Evolutionary conservation across 2,113 vertebrate species (phyloP).

Genomic region (Psilopsiagon aymara): DNA sequence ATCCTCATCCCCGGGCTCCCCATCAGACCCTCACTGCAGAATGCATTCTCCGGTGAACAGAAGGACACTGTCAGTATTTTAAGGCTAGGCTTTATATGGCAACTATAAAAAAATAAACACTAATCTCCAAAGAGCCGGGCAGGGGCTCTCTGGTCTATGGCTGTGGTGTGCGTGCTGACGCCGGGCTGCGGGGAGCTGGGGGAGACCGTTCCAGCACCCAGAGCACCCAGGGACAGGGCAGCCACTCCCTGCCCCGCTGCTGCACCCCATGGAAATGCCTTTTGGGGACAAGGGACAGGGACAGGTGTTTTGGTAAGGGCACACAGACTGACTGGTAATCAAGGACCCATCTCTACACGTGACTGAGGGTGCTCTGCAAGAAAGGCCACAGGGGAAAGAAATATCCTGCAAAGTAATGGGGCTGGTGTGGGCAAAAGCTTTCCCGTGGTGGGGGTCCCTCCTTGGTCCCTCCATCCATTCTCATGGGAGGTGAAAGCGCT

Average conservation of each 20-base stretch:
- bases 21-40: not conserved
- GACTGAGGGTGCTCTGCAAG: conserved; percentile 30
- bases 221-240: not conserved
- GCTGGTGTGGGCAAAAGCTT: not conserved
- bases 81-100: conserved; percentile 69
- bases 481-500: not conserved
- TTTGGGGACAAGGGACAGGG: not conserved
- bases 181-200: not conserved
- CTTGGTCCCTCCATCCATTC: not conserved
- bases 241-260: not conserved
- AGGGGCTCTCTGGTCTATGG: conserved; percentile 15
- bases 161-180: not conserved
- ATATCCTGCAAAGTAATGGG: not conserved
- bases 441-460: not conserved
- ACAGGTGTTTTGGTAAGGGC: not conserved
- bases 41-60: not conserved
- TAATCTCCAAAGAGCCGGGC: conserved; percentile 12
- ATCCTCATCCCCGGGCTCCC: not conserved
- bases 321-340: conserved; percentile 41
- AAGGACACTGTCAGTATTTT: conserved; percentile 51
- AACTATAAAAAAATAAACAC: conserved; percentile 61
- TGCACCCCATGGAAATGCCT: not conserved
- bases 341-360: not conserved
- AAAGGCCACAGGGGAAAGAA: conserved; percentile 58
- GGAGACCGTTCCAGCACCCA: not conserved